Evolutionary conservation across 2,113 vertebrate species (phyloP), one percentile per base, ranked within the genome.

Genomic region (Percopsis transmontana): DNA sequence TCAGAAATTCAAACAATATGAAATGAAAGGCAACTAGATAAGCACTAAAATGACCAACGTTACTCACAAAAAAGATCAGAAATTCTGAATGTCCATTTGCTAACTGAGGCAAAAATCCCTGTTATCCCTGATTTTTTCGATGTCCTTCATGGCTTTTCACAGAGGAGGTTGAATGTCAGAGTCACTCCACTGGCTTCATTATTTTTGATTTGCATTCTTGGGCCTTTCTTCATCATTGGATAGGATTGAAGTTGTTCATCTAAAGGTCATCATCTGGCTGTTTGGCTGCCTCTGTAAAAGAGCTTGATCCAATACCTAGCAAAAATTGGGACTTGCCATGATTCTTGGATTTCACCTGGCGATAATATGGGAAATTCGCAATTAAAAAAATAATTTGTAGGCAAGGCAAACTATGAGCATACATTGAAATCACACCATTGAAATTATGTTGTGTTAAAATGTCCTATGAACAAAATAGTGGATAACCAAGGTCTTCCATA

Each of bases 181-280:
- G 67, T 51, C 54, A 44, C 60, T 60, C 74, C 62, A 50, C 62
- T 23, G 70, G 68, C 66, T 79, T 75, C 64, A 61, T 7, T 58
- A 45, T 63, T 42, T n/a, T 64, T 76, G 33, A 84, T 89, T 84
- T 85, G 82, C 84, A 88, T 82, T 77, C 67, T 47, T 62, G 44
- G 56, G 15, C 65, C 57, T 48, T 38, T 63, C 67, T 73, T 66
- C 64, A 66, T 70, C 48, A 15, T 74, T 72, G 62, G 62, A 66
- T 20, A 2, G 41, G 40, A 56, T 56, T 64, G 63, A 74, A 83
- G 80, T 70, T 41, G 45, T 65, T 53, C 9, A 10, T 24, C 47
- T 55, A 89, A 87, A 89, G 81, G 86, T 88, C 81, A 88, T 65
- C 77, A 85, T 72, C 81, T 88, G 81, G 70, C 62, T 56, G 44